phyloP scores from a whole-genome alignment of 2,888 invertebrate genomes.

The Leucophenga montana region DNA sequence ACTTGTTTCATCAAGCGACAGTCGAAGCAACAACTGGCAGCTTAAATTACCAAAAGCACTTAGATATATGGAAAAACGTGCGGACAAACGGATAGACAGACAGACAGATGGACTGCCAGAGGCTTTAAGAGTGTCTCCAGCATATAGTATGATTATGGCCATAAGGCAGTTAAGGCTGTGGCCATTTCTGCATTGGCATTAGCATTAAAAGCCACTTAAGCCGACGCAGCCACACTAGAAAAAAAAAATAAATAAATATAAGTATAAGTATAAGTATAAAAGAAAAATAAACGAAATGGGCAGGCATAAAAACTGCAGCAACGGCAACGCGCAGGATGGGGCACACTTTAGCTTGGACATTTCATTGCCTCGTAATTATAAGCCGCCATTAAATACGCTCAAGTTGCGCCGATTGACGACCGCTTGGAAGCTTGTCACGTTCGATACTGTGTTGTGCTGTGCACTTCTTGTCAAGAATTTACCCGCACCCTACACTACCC shows the following conservation, averaged over 20 bases:
- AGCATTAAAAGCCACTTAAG: conserved; percentile 67
- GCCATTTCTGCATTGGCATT: conserved; percentile 46
- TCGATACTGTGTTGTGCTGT: conserved; percentile 3
- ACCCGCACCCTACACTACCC: neutral
- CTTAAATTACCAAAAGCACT: conserved; percentile 44
- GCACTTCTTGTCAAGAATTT: neutral
- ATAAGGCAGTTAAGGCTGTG: conserved; percentile 35
- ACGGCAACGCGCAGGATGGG: neutral
- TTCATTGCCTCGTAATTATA: conserved; percentile 63
- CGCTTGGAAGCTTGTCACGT: conserved; percentile 32
- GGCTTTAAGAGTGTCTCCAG: neutral
- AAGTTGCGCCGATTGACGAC: conserved; percentile 48
- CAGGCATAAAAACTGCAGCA: conserved; percentile 43
- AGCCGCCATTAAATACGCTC: conserved; percentile 62
- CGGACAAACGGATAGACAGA: neutral
- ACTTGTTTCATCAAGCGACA: conserved; percentile 14
- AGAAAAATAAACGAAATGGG: conserved; percentile 27
- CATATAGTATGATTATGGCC: conserved; percentile 56
- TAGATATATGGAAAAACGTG: conserved; percentile 19
- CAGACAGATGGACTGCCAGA: neutral
- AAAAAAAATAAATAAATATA: neutral
- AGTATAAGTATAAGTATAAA: neutral
- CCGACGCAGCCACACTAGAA: conserved; percentile 1
- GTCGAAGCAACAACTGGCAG: conserved; percentile 2
- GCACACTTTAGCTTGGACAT: conserved; percentile 20